Evolutionary conservation across 1,140 invertebrate species (phyloP), one percentile per base, ranked within the genome.

Genomic region (Venustaconcha ellipsiformis): DNA sequence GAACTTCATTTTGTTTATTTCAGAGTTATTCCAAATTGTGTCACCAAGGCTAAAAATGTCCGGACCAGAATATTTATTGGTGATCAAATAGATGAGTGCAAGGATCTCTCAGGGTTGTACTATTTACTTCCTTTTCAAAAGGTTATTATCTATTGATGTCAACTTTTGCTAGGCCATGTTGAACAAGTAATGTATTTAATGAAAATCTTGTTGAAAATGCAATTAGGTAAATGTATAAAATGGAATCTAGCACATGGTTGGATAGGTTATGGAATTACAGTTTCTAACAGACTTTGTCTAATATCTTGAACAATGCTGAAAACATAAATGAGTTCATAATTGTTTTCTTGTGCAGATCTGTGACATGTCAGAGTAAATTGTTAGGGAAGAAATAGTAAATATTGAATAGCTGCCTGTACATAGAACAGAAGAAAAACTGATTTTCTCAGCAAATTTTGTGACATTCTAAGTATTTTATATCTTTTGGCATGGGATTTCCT

Each of bases 11-110:
- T 67, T 73, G 57, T 78, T 69, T 58, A 70, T 86, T 85, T 55
- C 80, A 90, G 95, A 87, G 84, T 96, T 18, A 93, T 99, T 81
- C 96, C 97, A 5, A 99, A 99, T 89, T 97, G 96, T 84, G 96
- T 99, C 57, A 97, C 97, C 92, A 99, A 99, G 92, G 96, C 97
- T 1, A 99, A 99, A 90, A 97, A 95, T 82, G 98, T 99, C 88
- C 91, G 96, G 69, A 93, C 97, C 1, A 92, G 98, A 73, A 94
- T 96, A 2, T 99, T 99, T 88, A 94, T 99, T 64, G 97, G 95
- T 0, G 94, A 95, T 89, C 96, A 93, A 91, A 94, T 99, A 26
- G 95, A 99, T 76, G 97, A 99, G 80, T 99, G 97, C 87, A 92
- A 97, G 66, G 98, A 99, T 89, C 94, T 95, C 5, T 98, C 97